A percentile compares a stretch with the other conserved stretches of the same genome.
Evolutionary conservation across 2,113 vertebrate species (phyloP).

Genomic region (Geothlypis trichas): DNA sequence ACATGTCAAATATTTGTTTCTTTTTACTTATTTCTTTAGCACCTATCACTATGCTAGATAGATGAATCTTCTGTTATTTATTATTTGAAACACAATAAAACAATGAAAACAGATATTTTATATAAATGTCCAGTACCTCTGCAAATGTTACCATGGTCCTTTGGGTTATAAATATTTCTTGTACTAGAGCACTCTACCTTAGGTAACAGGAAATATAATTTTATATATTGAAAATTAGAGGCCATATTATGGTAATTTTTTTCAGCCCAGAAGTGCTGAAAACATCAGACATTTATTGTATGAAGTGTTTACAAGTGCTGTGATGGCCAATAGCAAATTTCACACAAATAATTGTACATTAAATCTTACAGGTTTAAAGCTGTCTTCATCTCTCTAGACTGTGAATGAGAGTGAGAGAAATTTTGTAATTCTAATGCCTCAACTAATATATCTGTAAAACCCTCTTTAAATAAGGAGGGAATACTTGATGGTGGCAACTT

Average conservation of each 20-base stretch:
- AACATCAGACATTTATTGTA: neutral
- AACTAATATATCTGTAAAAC: neutral
- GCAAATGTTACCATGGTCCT: neutral
- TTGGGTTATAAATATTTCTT: neutral
- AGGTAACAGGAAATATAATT: neutral
- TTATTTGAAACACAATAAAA: neutral
- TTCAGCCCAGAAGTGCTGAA: neutral
- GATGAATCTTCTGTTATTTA: neutral
- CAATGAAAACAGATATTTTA: neutral
- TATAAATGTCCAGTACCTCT: neutral
- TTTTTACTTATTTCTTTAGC: constrained; percentile 27
- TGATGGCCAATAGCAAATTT: neutral
- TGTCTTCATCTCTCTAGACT: neutral
- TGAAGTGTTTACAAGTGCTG: neutral
- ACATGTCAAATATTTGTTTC: constrained; percentile 60
- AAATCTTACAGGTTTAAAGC: neutral
- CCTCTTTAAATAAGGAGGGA: neutral
- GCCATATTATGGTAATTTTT: neutral
- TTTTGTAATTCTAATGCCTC: neutral
- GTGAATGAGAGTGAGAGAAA: neutral
- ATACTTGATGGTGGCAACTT: neutral
- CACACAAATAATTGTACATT: neutral
- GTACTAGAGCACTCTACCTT: neutral
- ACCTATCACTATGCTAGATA: neutral
- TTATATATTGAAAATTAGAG: neutral